Evolutionary conservation across 2,797 vertebrate genomes (phyloP).

Genomic region (Poeciliopsis presidionis): DNA sequence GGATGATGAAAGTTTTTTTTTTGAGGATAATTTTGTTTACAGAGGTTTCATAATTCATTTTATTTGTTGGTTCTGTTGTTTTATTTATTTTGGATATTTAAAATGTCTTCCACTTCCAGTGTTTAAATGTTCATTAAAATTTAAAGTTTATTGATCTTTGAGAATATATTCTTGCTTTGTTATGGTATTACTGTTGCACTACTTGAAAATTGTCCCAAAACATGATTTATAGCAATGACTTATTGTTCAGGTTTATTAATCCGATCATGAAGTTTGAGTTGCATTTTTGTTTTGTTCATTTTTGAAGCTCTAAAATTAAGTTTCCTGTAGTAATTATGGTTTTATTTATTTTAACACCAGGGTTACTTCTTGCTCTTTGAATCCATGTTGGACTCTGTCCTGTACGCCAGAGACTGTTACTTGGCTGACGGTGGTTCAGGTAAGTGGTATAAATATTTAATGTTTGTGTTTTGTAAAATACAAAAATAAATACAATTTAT

Average conservation of each 20-base stretch:
- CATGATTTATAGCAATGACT: too few relatives aligned
- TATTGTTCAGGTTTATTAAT: neutral
- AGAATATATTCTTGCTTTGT: too few relatives aligned
- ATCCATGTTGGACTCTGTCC: slow-evolving; percentile 97
- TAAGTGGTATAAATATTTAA: slow-evolving; percentile 62
- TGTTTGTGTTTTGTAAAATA: neutral
- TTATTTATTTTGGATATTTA: too few relatives aligned
- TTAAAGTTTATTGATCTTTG: too few relatives aligned
- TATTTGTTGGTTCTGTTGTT: too few relatives aligned
- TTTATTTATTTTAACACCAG: slow-evolving; percentile 68
- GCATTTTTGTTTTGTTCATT: neutral
- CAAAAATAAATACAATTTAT: neutral
- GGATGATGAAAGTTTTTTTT: too few relatives aligned
- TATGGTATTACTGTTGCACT: too few relatives aligned
- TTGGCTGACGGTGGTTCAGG: slow-evolving; percentile 89
- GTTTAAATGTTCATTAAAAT: too few relatives aligned
- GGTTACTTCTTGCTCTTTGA: slow-evolving; percentile 98
- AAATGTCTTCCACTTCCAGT: too few relatives aligned
- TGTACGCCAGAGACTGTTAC: slow-evolving; percentile 90
- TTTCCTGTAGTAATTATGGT: slow-evolving; percentile 13
- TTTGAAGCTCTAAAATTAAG: neutral
- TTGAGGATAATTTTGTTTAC: too few relatives aligned
- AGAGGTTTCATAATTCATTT: too few relatives aligned
- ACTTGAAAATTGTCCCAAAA: too few relatives aligned
- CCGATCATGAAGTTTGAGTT: neutral